Base-by-base conservation (phyloP, 2,113 vertebrate species). In the Dasyurus viverrinus region DNA sequence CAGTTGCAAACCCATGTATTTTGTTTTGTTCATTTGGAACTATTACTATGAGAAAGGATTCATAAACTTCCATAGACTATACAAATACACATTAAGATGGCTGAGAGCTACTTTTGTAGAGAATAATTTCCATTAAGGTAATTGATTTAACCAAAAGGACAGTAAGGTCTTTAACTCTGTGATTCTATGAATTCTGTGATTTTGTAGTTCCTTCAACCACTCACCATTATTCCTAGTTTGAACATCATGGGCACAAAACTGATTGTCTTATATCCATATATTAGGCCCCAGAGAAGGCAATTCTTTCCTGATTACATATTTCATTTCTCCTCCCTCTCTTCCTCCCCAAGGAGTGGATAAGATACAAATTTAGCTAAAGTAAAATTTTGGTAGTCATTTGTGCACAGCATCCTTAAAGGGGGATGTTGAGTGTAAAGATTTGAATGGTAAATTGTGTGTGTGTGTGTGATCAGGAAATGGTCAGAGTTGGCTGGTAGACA, bases 371-470 rank as follows among this genome's bases (percentile, higher is more conserved):
- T 96, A 92, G 42, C 47, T 95, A 89, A 94, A 55, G 52, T 53
- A 55, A 42, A 84, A 1, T 93, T 95, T 90, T 95, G 90, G 68
- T 55, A 76, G 53, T 89, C n/a, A 76, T 97, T 89, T 91, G 90
- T 92, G 84, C 84, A 57, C 36, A 94, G 92, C 93, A 92, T 92
- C 48, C 53, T 50, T 3, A 92, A 91, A 52, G 54, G 8, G 93
- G 7, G 92, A 60, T 84, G 16, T 42, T n/a, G 36, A 42, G 8
- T 94, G 92, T 89, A 68, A 91, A 76, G 48, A 90, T 22, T 36
- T 89, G 89, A 23, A 84, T 97, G 95, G 93, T 93, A 95, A 94
- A 92, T 95, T 97, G 50, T 92, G 53, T 95, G 55, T 91, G 55
- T 91, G 94, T 76, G 57, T 95, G 0, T 89, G 92, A 52, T 95